A percentile compares a stretch with the other conserved stretches of the same genome.
These are phyloP conservation scores for Syngnathus acus DNA, from an alignment of 2,797 vertebrate genomes.

Conservation along the genomic window DNA sequence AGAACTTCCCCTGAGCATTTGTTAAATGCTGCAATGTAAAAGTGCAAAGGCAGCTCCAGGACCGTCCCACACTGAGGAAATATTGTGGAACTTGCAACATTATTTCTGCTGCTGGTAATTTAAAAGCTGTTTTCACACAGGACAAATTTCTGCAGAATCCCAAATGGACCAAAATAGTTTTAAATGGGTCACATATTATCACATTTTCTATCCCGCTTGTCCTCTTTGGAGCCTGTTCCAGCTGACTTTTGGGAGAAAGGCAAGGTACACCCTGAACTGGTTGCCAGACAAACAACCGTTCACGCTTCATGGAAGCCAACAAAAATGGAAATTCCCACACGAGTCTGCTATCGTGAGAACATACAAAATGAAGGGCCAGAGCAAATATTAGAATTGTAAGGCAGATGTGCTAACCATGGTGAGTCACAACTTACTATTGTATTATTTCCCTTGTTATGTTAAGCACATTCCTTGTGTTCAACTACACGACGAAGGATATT, in stretches of 20 bases:
- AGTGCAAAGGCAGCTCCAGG: constrained; percentile 10
- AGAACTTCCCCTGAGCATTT: constrained; percentile 17
- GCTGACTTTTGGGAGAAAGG: background rate
- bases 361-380: background rate
- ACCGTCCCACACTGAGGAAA: constrained; percentile 10
- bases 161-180: background rate
- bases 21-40: constrained; percentile 16
- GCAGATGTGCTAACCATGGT: background rate
- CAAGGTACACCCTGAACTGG: background rate
- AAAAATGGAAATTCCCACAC: background rate
- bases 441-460: background rate
- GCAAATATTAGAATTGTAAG: background rate
- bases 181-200: background rate
- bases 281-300: background rate
- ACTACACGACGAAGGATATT: background rate
- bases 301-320: background rate
- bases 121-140: background rate
- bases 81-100: background rate
- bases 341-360: background rate
- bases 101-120: constrained; percentile 1
- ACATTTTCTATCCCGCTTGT: background rate
- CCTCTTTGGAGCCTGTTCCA: background rate
- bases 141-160: background rate
- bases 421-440: background rate
- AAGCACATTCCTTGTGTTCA: background rate